Conservation (phyloP, 2,113 vertebrate species). For the Zootoca vivipara region DNA sequence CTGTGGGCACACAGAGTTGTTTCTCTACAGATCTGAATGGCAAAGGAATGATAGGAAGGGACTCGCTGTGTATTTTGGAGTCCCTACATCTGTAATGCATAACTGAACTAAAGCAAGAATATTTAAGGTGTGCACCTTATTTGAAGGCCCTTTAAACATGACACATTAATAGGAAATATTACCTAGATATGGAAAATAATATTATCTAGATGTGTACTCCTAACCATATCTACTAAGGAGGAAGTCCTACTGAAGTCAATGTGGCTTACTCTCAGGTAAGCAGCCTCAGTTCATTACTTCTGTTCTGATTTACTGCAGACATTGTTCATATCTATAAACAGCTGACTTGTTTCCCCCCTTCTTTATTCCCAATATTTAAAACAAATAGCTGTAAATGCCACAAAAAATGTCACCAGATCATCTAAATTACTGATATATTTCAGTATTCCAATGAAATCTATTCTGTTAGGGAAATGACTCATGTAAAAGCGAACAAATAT, state of each 20-base stretch:
- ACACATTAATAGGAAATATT: not conserved
- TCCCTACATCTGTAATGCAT: not conserved
- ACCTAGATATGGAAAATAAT: not conserved
- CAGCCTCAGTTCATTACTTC: not conserved
- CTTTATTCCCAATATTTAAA: constrained; percentile 4
- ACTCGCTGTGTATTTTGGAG: not conserved
- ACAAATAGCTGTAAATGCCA: not conserved
- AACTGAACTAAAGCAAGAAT: not conserved
- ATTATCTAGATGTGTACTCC: no score
- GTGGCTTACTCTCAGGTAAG: no score
- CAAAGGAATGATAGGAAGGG: not conserved
- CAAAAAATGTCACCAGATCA: not conserved
- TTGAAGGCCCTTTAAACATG: not conserved
- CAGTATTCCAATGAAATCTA: constrained; percentile 8
- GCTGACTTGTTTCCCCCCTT: not conserved
- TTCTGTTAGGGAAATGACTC: constrained; percentile 2
- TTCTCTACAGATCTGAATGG: not conserved
- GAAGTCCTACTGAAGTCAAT: no score
- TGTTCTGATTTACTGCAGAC: not conserved
- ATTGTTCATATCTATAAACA: not conserved
- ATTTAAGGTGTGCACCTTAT: not conserved
- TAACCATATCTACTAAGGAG: no score
- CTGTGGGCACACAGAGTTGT: not conserved
- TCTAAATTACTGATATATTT: not conserved
- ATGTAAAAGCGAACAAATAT: constrained; percentile 7